These are phyloP conservation scores for Chitala chitala DNA, from an alignment of 2,113 vertebrate genomes.

Conservation along the genomic window DNA sequence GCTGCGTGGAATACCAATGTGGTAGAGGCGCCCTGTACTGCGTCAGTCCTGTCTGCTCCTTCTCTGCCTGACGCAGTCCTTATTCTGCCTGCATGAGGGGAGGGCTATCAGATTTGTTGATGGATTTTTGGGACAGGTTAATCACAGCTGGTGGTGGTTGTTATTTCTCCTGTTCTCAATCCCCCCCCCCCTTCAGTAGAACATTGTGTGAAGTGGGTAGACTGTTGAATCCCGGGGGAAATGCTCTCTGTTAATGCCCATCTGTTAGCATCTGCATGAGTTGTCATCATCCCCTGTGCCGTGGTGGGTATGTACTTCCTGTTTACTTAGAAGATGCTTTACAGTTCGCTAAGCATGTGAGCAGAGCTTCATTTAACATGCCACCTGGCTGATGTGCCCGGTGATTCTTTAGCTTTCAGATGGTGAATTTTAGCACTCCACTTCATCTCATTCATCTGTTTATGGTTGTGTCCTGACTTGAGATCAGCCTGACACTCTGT, in stretches of 20 bases:
- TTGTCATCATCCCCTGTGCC: background rate
- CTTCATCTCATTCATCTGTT: too few species aligned
- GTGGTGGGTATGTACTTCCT: too few species aligned
- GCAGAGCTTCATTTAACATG: too few species aligned
- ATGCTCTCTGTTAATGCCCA: background rate
- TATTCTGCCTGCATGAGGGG: slow-evolving; percentile 10
- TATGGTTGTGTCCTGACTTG: too few species aligned
- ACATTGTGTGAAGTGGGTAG: background rate
- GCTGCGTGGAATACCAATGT: slow-evolving; percentile 64
- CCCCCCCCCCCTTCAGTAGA: background rate
- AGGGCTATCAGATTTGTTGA: slow-evolving; percentile 2
- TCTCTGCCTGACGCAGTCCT: slow-evolving; percentile 19
- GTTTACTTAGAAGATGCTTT: too few species aligned
- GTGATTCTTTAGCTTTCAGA: too few species aligned
- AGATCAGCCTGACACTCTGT: too few species aligned
- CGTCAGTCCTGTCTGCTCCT: slow-evolving; percentile 19
- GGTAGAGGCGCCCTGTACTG: slow-evolving; percentile 23
- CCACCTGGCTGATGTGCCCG: too few species aligned
- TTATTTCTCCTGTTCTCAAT: background rate
- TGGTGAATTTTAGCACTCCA: too few species aligned
- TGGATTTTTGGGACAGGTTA: background rate
- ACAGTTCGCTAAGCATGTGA: too few species aligned
- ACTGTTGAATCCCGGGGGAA: background rate
- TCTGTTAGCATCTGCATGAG: background rate
- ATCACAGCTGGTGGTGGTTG: slow-evolving; percentile 1